Base-by-base conservation (phyloP, 2,888 invertebrate species). In the Caenorhabditis uteleia region DNA sequence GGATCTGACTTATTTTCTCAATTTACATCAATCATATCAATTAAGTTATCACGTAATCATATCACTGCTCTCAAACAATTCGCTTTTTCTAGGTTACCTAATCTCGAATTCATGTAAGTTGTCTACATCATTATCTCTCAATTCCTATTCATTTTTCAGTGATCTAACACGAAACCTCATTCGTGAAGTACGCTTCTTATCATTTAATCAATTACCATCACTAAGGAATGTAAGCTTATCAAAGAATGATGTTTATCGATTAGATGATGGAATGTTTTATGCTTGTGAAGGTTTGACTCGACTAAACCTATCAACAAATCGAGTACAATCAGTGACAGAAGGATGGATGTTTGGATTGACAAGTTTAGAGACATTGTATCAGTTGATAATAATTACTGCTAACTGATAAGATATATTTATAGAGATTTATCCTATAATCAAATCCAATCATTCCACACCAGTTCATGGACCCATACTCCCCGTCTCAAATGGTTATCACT, bases 221-320 rank as follows among this genome's bases (percentile, higher is more conserved):
- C 55, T 74, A 5, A 50, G 38, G 34, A 62, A 71, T 36, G 60
- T 74, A 12, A 62, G 56, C 26, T 38, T 76, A 10, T 48, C 68
- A 18, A 66, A 64, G 27, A 76, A 76, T 51, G 47, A 60, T 33
- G 47, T 74, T 7, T 56, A 59, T n/a, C 34, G 34, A 50, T 46
- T 76, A 29, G 73, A 69, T 31, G 74, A 70, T 44, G 76, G 76
- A 7, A 69, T 72, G 27, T 75, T 76, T 45, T 71, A 65, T 39
- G 68, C 62, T 8, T 68, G 70, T 36, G 68, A 70, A 33, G 56
- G 55, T 8, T 20, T 76, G 18, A 51, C 20, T n/a, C 50, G 59
- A 1, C 59, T 76, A 25, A 76, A 76, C 45, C 49, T 75, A 18
- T 70, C 74, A 5, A 53, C 57, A 6, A 76, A 76, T 47, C 65